A percentile compares a stretch with the other conserved stretches of the same genome.
These are phyloP conservation scores for Acleris laterana DNA, from an alignment of 2,888 invertebrate species.

Conservation along the genomic window DNA sequence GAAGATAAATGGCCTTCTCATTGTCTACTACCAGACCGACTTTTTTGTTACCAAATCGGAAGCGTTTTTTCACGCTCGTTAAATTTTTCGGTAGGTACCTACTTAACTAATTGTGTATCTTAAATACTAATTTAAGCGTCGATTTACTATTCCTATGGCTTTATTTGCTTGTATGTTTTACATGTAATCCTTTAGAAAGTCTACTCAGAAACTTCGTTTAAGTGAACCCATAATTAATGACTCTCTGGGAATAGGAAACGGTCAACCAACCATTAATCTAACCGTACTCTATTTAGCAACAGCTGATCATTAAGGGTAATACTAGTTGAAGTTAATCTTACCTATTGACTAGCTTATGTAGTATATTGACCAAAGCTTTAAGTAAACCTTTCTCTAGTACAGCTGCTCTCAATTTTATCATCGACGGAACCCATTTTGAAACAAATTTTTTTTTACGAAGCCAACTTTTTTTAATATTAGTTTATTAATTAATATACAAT, in stretches of 20 bases:
- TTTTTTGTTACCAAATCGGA: slow-evolving; percentile 50
- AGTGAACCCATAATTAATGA: no score
- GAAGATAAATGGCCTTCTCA: slow-evolving; percentile 65
- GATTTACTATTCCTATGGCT: neutral
- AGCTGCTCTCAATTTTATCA: no score
- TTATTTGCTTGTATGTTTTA: neutral
- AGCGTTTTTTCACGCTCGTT: slow-evolving; percentile 22
- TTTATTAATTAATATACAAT: no score
- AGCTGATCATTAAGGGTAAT: slow-evolving; percentile 4
- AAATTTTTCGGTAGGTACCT: slow-evolving; percentile 15
- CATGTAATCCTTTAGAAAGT: no score
- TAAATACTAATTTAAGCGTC: slow-evolving; percentile 9
- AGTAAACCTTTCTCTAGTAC: no score
- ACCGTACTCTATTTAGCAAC: neutral
- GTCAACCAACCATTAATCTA: slow-evolving; percentile 5
- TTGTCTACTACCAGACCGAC: slow-evolving; percentile 59
- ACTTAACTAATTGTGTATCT: slow-evolving; percentile 12
- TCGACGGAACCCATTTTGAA: no score
- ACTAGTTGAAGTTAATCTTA: neutral
- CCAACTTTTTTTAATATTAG: no score
- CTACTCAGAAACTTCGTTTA: no score
- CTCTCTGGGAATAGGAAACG: slow-evolving; percentile 4
- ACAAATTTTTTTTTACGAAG: no score
- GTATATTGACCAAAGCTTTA: neutral
- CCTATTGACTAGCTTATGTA: neutral